Evolutionary conservation across 1,140 invertebrate species (phyloP).

Genomic region (Diploscapter pachys): DNA sequence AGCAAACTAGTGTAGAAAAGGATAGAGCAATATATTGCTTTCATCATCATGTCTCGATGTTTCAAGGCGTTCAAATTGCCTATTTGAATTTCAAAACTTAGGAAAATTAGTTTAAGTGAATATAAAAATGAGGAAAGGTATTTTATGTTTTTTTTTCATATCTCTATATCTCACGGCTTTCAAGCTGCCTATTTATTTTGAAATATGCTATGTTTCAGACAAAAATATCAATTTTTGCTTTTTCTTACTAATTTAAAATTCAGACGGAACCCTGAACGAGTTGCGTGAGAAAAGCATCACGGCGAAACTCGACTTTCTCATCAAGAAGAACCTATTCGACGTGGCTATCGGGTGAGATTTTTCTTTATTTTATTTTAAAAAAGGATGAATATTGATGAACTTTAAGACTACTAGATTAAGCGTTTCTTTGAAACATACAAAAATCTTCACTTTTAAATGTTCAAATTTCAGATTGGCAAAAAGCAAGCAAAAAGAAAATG

Average conservation of each 20-base stretch:
- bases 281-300: conserved; percentile 49
- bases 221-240: conserved; percentile 3
- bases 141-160: not conserved
- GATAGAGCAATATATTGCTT: too few relatives aligned
- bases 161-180: not conserved
- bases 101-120: too few relatives aligned
- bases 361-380: too few relatives aligned
- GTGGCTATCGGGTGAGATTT: conserved; percentile 44
- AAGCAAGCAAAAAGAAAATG: conserved; percentile 13
- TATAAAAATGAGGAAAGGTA: too few relatives aligned
- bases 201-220: not conserved
- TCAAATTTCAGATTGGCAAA: conserved; percentile 48
- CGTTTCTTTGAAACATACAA: too few relatives aligned
- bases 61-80: too few relatives aligned
- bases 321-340: conserved; percentile 53
- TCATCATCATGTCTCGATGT: too few relatives aligned
- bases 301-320: conserved; percentile 51
- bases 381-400: too few relatives aligned
- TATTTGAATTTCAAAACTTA: too few relatives aligned
- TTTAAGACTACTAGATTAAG: too few relatives aligned
- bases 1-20: too few relatives aligned
- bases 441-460: too few relatives aligned
- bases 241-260: conserved; percentile 8
- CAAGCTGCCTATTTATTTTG: not conserved
- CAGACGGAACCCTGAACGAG: conserved; percentile 25